phyloP scores from a whole-genome alignment of 1,140 invertebrate genomes.

The Bombus vancouverensis region DNA sequence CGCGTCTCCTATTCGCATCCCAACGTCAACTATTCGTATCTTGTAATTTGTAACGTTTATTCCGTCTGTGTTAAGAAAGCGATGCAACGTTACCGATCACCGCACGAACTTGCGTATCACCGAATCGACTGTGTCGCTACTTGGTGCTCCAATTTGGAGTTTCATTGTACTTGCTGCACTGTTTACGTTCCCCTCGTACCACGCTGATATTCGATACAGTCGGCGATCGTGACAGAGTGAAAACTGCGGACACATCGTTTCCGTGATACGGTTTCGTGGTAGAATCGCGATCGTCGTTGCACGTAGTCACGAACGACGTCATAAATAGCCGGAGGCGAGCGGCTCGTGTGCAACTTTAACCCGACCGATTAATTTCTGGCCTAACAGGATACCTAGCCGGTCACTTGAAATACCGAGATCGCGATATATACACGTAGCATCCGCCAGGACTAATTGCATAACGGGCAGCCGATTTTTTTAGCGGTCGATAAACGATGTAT shows the following conservation, averaged over 20 bases:
- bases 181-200: too few relatives aligned
- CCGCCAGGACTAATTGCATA: constrained; percentile 34
- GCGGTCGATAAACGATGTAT: not conserved
- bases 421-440: not conserved
- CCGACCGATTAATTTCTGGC: constrained; percentile 43
- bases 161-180: too few relatives aligned
- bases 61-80: too few relatives aligned
- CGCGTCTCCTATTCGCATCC: too few relatives aligned
- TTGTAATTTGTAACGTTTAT: too few relatives aligned
- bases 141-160: too few relatives aligned
- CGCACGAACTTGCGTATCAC: too few relatives aligned
- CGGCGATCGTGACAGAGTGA: constrained; percentile 16
- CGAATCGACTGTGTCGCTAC: too few relatives aligned
- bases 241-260: constrained; percentile 44
- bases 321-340: constrained; percentile 19
- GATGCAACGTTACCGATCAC: too few relatives aligned
- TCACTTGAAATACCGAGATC: constrained; percentile 4
- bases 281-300: constrained; percentile 34
- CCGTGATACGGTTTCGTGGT: constrained; percentile 3
- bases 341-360: constrained; percentile 30
- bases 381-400: constrained; percentile 28
- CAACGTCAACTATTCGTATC: too few relatives aligned
- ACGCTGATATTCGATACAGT: too few relatives aligned
- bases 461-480: constrained; percentile 14
- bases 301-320: constrained; percentile 14